Base-by-base conservation (phyloP, 2,888 invertebrate genomes). In the Zhuqinia jingwanae region DNA sequence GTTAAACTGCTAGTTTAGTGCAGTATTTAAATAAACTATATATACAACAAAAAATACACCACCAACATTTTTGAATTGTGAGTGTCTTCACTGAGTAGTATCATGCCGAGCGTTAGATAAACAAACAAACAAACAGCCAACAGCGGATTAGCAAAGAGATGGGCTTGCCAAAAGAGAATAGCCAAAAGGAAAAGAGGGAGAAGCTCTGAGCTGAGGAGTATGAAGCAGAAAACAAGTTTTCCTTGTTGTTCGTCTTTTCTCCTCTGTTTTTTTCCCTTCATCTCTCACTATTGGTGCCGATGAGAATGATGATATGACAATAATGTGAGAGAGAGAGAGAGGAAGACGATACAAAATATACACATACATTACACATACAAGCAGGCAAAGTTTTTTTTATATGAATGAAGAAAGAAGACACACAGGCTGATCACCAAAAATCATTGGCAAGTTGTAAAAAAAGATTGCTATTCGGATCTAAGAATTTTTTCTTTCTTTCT, bases 121-220 rank as follows among this genome's bases (percentile, higher is more conserved):
- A 68, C 20, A 68, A 68, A 68, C 45, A 68, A 68, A 68, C 68
- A 68, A 68, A 68, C 36, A 68, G 45, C 68, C 42, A 68, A 68
- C n/a, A 42, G 36, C n/a, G 68, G 68, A 68, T 68, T 68, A 68
- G 65, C 30, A 36, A 30, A 17, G 58, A 60, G n/a, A 27, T 15
- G 11, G 60, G n/a, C 13, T 50, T 27, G 68, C 68, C 45, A 68
- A 42, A 42, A 68, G 25, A 68, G 22, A 42, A 53, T 6, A 1
- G 65, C 27, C 2, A 65, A n/a, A 65, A 65, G 11, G n/a, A 58
- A 22, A 20, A 36, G 36, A 36, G 56, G 6, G 10, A 56, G 20
- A 10, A 17, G n/a, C n/a, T n/a, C n/a, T n/a, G n/a, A n/a, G n/a
- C n/a, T n/a, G n/a, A n/a, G n/a, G n/a, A n/a, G n/a, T n/a, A n/a